Base-by-base conservation (phyloP, 2,797 vertebrate species). In the Anguilla megastoma region DNA sequence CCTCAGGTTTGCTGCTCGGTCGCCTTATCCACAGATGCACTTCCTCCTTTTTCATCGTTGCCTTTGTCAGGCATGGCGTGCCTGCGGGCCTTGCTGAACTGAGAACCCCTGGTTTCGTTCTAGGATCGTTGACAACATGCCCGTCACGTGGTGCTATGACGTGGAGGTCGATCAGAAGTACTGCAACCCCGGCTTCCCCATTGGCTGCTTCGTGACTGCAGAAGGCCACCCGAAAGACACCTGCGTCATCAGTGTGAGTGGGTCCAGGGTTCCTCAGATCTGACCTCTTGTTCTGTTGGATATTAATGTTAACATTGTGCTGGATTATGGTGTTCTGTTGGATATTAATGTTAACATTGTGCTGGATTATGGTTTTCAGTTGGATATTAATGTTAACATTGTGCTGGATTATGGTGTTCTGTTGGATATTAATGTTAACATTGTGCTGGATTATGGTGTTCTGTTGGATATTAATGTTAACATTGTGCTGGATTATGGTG, bases 121-220 rank as follows among this genome's bases (percentile, higher is more conserved):
- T 89, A 98, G 98, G 97, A 97, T 98, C 89, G 94, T 98, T 74
- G 97, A 98, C 95, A 99, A 98, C 93, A 98, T 98, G 97, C 98
- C 97, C 0, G 97, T 98, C 88, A 97, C 97, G 0, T 99, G 98
- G 98, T 99, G 97, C 93, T 98, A 96, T 89, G 94, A 97, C 87
- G 97, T 97, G 30, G 97, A 98, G 93, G 96, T 96, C 87, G 91
- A 93, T 89, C 96, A 97, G 92, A 97, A 97, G 88, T 97, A 96
- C 93, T 98, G 97, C 92, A 97, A 96, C 91, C 97, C 97, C 2
- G 98, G 97, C 90, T 99, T 99, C 93, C 98, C 97, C 9, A 94
- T 98, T 90, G 98, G 98, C 89, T 98, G 97, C 90, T 96, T 97
- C 45, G 96, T 99, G 88, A 96, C 94, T 45, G 0, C 89, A 71